Evolutionary conservation across 2,888 invertebrate genomes (phyloP).

Genomic region (Clepsis dumicolana): DNA sequence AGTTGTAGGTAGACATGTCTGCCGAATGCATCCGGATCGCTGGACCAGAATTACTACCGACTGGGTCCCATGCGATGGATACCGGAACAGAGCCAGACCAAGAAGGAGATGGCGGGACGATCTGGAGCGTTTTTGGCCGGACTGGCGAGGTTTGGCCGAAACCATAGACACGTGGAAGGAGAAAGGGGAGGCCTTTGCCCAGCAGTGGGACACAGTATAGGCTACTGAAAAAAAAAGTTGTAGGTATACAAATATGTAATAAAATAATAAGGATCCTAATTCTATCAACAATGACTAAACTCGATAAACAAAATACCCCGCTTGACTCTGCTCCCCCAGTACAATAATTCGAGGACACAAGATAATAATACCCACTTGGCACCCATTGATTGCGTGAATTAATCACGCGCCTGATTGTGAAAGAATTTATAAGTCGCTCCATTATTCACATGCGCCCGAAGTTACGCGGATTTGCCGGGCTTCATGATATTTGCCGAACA

Average conservation of each 20-base stretch:
- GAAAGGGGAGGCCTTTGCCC: too few species aligned
- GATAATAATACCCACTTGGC: constrained; percentile 1
- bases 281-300: neutral
- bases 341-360: neutral
- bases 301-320: neutral
- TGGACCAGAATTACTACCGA: too few species aligned
- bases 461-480: constrained; percentile 47
- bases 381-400: constrained; percentile 21
- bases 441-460: constrained; percentile 41
- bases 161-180: too few species aligned
- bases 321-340: neutral
- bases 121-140: too few species aligned
- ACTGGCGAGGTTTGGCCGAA: too few species aligned
- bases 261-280: neutral
- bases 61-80: too few species aligned
- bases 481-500: constrained; percentile 67
- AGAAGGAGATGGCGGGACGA: too few species aligned
- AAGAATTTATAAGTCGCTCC: constrained; percentile 40
- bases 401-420: constrained; percentile 29
- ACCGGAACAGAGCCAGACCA: too few species aligned
- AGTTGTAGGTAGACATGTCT: too few species aligned
- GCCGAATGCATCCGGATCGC: too few species aligned
- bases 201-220: too few species aligned
- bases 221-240: too few species aligned
- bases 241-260: neutral